A percentile compares a stretch with the other conserved stretches of the same genome.
phyloP scores from a whole-genome alignment of 2,113 vertebrate genomes.

The Myiopsitta monachus region DNA sequence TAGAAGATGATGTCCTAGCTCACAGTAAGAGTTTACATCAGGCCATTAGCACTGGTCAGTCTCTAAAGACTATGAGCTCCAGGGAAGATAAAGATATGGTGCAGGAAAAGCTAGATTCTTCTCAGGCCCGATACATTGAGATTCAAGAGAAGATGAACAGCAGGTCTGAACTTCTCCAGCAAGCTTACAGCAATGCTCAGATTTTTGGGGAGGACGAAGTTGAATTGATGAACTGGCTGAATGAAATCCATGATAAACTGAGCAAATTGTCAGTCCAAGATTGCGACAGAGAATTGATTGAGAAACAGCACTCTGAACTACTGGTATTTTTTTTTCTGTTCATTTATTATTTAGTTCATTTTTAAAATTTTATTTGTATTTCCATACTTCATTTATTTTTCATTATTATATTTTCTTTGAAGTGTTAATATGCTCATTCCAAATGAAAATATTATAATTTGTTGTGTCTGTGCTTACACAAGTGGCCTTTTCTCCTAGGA shows the following conservation, averaged over 20 bases:
- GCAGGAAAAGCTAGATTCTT: slow-evolving; percentile 89
- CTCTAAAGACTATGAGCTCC: slow-evolving; percentile 88
- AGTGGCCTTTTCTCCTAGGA: slow-evolving; percentile 73
- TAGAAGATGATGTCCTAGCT: slow-evolving; percentile 91
- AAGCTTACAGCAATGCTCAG: slow-evolving; percentile 92
- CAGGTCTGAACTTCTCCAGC: slow-evolving; percentile 88
- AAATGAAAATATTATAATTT: neutral
- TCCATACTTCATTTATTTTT: slow-evolving; percentile 3
- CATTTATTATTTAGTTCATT: slow-evolving; percentile 53
- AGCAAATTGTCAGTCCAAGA: slow-evolving; percentile 85
- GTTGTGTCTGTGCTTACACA: neutral
- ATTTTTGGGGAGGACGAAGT: slow-evolving; percentile 97
- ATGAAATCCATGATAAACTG: slow-evolving; percentile 84
- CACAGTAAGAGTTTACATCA: slow-evolving; percentile 90
- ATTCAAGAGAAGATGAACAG: slow-evolving; percentile 89
- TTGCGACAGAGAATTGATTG: slow-evolving; percentile 81
- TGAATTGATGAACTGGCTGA: slow-evolving; percentile 96
- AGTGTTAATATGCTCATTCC: neutral
- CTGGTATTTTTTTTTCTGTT: slow-evolving; percentile 85
- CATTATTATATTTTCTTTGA: neutral
- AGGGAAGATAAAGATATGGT: slow-evolving; percentile 94
- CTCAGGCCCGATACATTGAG: slow-evolving; percentile 87
- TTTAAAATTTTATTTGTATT: slow-evolving; percentile 20
- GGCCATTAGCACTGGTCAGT: slow-evolving; percentile 89
- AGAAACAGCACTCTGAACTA: slow-evolving; percentile 87